Conservation (phyloP, 2,113 vertebrate genomes). For the Taxidea taxus region DNA sequence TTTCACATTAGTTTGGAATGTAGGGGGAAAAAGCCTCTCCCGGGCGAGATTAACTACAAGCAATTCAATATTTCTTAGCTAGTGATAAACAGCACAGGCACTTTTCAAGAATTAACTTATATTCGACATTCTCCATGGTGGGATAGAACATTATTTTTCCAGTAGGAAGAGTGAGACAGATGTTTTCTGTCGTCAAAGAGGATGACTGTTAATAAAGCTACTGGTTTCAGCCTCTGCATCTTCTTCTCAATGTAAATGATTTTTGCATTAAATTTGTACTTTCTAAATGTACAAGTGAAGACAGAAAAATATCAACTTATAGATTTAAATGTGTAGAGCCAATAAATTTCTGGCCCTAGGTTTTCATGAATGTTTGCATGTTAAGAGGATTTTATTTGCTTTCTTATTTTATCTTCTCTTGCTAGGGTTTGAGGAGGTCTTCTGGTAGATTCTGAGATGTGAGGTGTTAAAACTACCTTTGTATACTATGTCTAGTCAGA, state of each 20-base stretch:
- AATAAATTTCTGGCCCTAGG: background rate
- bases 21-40: background rate
- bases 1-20: background rate
- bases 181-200: slow-evolving; percentile 33
- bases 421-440: background rate
- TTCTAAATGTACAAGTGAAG: background rate
- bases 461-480: background rate
- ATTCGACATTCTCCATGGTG: slow-evolving; percentile 24
- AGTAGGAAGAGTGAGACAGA: background rate
- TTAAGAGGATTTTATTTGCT: background rate
- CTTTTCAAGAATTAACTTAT: slow-evolving; percentile 51
- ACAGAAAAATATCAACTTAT: background rate
- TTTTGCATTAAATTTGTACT: background rate
- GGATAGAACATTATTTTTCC: background rate
- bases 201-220: background rate
- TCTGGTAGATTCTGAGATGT: background rate
- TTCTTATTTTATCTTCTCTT: background rate
- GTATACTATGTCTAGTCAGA: background rate
- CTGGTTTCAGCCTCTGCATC: background rate
- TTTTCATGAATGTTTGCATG: background rate
- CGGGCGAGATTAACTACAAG: slow-evolving; percentile 26
- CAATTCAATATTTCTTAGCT: slow-evolving; percentile 47
- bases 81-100: background rate
- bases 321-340: background rate
- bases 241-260: background rate